These are phyloP conservation scores for Drosophila falleni DNA, from an alignment of 2,888 invertebrate species.

Conservation along the genomic window DNA sequence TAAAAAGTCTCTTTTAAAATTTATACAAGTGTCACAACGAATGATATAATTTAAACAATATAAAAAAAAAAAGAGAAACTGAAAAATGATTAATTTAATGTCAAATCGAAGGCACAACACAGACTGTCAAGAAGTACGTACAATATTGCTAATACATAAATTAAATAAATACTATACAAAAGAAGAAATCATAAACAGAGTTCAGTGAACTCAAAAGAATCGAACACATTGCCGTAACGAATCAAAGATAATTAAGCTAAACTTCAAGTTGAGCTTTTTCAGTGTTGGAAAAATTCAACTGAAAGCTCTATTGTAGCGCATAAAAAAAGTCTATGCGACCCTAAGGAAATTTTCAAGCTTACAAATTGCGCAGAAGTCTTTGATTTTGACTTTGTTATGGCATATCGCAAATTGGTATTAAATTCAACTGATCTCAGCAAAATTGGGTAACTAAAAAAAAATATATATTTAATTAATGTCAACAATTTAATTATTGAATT, in stretches of 20 bases:
- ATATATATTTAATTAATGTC: slow-evolving; percentile 26
- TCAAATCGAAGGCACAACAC: neutral
- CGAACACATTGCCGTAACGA: neutral
- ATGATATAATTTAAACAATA: neutral
- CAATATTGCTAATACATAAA: slow-evolving; percentile 28
- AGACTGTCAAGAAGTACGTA: slow-evolving; percentile 9
- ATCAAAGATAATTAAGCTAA: neutral
- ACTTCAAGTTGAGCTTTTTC: neutral
- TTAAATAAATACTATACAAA: slow-evolving; percentile 15
- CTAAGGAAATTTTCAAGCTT: neutral
- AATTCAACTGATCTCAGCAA: slow-evolving; percentile 36
- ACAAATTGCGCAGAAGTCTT: slow-evolving; percentile 7
- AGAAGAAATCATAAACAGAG: neutral
- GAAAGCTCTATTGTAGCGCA: neutral
- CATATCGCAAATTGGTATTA: slow-evolving; percentile 22
- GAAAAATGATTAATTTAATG: neutral
- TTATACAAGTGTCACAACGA: too few relatives aligned
- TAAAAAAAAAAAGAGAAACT: neutral
- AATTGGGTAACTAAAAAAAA: neutral
- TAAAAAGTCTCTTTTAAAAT: neutral
- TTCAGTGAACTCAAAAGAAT: slow-evolving; percentile 21
- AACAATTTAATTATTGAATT: slow-evolving; percentile 20
- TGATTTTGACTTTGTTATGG: slow-evolving; percentile 4
- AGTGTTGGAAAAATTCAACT: neutral
- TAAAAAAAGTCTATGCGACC: neutral